Conservation (phyloP, 2,113 vertebrate genomes). For the Atherinomorus stipes region DNA sequence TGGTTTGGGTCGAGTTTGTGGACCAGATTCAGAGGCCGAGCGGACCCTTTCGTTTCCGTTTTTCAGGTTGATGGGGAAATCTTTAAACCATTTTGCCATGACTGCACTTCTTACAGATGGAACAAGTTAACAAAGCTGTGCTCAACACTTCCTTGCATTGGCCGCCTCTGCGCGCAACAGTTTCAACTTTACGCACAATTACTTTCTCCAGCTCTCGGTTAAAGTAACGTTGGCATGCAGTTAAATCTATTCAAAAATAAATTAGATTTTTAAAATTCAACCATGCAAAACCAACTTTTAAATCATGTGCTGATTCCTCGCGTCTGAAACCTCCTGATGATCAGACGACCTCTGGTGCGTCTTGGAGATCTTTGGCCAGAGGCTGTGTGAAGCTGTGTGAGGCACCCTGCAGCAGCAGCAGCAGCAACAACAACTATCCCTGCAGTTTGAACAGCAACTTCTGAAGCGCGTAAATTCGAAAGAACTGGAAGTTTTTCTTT, state of each 20-base stretch:
- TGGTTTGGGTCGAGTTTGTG: conserved; percentile 81
- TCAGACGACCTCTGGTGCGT: conserved; percentile 37
- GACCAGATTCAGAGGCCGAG: conserved; percentile 84
- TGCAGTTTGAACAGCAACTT: conserved; percentile 83
- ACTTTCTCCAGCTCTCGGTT: conserved; percentile 40
- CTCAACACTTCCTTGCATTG: background rate
- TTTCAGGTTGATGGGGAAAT: conserved; percentile 92
- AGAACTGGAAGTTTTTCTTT: conserved; percentile 85
- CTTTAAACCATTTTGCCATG: conserved; percentile 97
- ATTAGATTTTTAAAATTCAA: background rate
- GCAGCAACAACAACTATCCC: conserved; percentile 79
- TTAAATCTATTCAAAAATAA: background rate
- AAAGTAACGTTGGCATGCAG: background rate
- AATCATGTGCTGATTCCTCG: conserved; percentile 6
- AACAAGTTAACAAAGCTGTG: background rate
- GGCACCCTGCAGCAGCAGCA: conserved; percentile 55
- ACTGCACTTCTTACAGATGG: conserved; percentile 8
- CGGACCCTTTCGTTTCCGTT: conserved; percentile 88
- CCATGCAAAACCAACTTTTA: background rate
- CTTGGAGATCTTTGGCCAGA: conserved; percentile 46
- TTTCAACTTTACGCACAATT: conserved; percentile 66
- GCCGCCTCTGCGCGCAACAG: conserved; percentile 21
- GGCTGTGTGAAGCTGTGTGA: conserved; percentile 26
- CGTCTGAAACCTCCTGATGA: conserved; percentile 9
- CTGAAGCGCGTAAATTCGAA: conserved; percentile 82